phyloP scores from a whole-genome alignment of 2,113 vertebrate species.

The Hippolais icterina region DNA sequence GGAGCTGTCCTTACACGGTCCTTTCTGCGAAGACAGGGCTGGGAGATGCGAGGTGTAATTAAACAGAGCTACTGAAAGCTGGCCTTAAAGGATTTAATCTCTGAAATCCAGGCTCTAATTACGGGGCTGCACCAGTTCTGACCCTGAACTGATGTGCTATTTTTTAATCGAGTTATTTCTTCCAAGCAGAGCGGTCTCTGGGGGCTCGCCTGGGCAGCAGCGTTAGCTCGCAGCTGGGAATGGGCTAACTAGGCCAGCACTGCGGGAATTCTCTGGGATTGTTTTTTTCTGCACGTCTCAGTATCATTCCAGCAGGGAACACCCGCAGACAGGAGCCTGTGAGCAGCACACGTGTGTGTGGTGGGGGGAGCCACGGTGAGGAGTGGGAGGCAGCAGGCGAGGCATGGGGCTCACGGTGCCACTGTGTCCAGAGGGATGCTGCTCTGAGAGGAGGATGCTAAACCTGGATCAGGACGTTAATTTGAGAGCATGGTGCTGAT shows the following conservation, averaged over 20 bases:
- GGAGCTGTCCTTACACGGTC: neutral
- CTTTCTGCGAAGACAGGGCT: neutral
- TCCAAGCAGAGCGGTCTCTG: neutral
- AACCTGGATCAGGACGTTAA: neutral
- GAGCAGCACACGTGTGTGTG: neutral
- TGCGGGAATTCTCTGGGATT: neutral
- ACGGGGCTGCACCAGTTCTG: neutral
- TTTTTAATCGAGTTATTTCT: neutral
- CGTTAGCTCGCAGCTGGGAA: neutral
- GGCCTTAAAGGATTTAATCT: neutral
- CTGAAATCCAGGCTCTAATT: neutral
- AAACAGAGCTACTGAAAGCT: neutral
- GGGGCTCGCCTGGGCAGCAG: neutral
- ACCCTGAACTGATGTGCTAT: neutral
- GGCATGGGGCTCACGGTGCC: accelerated
- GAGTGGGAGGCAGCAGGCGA: neutral
- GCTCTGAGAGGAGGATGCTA: neutral
- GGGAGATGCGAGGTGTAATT: neutral
- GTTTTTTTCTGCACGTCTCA: accelerated
- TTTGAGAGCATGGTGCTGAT: neutral
- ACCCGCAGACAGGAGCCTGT: neutral
- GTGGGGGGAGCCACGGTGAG: accelerated
- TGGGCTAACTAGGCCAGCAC: neutral
- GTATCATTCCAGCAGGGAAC: neutral
- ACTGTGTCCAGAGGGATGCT: neutral